Evolutionary conservation across 2,797 vertebrate species (phyloP).

Genomic region (Allobates femoralis): DNA sequence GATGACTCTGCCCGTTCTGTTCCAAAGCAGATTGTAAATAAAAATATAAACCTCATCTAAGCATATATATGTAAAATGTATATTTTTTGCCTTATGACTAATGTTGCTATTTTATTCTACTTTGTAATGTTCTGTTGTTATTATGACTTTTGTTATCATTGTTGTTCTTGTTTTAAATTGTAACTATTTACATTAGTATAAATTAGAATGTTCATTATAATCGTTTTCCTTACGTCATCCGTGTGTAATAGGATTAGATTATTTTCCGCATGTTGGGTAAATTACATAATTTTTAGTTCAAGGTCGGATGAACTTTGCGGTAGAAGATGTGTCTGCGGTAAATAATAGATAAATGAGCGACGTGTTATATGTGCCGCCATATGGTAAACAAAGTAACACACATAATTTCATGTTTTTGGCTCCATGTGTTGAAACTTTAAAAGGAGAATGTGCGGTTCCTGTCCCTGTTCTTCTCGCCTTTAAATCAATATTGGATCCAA

Average conservation of each 20-base stretch:
- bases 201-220: background rate
- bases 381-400: background rate
- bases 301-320: background rate
- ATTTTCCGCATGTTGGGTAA: background rate
- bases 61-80: too few species aligned
- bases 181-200: too few species aligned
- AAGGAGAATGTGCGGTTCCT: background rate
- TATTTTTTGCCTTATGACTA: too few species aligned
- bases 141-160: background rate
- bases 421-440: background rate
- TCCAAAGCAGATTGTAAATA: too few species aligned
- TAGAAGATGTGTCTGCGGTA: background rate
- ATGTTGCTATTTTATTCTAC: background rate
- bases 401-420: background rate
- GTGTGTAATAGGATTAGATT: background rate
- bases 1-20: background rate
- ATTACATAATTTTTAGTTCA: background rate
- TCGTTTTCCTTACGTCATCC: background rate
- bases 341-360: background rate
- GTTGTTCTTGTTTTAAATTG: too few species aligned
- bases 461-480: background rate
- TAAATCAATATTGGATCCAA: constrained; percentile 56
- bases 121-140: background rate
- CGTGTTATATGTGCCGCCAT: background rate
- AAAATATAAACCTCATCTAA: too few species aligned